A percentile compares a stretch with the other conserved stretches of the same genome.
Evolutionary conservation across 2,797 vertebrate genomes (phyloP).

Genomic region (Tympanoctomys barrerae): DNA sequence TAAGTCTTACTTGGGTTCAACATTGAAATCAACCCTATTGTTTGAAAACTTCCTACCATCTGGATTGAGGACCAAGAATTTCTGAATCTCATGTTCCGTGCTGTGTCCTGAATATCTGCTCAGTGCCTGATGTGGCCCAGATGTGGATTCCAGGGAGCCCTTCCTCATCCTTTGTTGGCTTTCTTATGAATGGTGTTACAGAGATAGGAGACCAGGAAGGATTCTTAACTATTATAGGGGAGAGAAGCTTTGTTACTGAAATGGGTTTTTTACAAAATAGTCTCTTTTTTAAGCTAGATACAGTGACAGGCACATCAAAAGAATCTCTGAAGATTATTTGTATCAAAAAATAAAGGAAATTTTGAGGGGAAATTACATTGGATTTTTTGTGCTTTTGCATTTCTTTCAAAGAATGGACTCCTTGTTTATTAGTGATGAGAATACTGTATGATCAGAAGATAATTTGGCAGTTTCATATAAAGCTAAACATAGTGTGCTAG

Average conservation of each 20-base stretch:
- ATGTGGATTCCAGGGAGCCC: neutral
- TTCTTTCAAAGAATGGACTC: neutral
- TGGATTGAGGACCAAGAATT: neutral
- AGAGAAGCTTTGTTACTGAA: neutral
- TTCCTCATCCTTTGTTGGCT: neutral
- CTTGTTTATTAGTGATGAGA: neutral
- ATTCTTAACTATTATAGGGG: neutral
- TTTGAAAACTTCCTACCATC: conserved; percentile 22
- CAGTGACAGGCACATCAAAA: neutral
- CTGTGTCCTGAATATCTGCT: neutral
- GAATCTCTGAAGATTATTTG: neutral
- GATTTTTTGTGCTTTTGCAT: neutral
- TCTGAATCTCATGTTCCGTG: conserved; percentile 18
- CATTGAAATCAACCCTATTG: neutral
- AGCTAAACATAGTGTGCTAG: neutral
- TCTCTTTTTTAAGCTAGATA: neutral
- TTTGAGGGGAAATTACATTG: neutral
- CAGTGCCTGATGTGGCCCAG: neutral
- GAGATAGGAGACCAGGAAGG: neutral
- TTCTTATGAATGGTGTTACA: neutral
- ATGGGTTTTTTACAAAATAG: neutral
- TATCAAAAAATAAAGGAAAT: neutral
- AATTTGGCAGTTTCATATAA: neutral
- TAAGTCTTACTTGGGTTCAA: neutral
- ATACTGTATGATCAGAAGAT: neutral